These are phyloP conservation scores for Harlomillsia oculata DNA, from an alignment of 1,140 invertebrate species.

Conservation along the genomic window DNA sequence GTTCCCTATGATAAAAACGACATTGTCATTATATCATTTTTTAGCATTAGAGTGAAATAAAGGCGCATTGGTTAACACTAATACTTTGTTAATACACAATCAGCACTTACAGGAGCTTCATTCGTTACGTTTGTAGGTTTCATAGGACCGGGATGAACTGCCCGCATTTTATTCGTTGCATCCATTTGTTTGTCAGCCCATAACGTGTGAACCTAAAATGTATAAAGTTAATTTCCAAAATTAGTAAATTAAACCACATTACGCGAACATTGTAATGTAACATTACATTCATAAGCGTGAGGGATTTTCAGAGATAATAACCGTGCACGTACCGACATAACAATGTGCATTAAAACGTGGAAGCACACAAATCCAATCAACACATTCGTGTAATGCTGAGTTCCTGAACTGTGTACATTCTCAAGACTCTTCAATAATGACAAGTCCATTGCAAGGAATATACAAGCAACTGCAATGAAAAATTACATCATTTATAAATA, in stretches of 20 bases:
- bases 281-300: too few relatives aligned
- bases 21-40: too few relatives aligned
- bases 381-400: constrained; percentile 53
- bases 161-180: constrained; percentile 15
- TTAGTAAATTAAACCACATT: constrained; percentile 32
- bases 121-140: constrained; percentile 23
- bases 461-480: constrained; percentile 67
- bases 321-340: constrained; percentile 65
- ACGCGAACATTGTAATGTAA: too few relatives aligned
- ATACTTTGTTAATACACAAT: constrained; percentile 17
- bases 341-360: constrained; percentile 77
- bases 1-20: too few relatives aligned
- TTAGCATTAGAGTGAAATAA: too few relatives aligned
- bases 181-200: constrained; percentile 33
- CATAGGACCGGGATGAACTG: constrained; percentile 30
- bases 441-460: constrained; percentile 95
- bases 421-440: too few relatives aligned
- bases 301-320: constrained; percentile 28
- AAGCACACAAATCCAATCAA: constrained; percentile 78
- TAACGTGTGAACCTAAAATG: constrained; percentile 28
- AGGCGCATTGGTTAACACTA: too few relatives aligned
- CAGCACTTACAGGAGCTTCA: constrained; percentile 31
- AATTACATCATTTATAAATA: constrained; percentile 19
- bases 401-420: constrained; percentile 66
- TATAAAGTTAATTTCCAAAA: constrained; percentile 33